Conservation (phyloP, 2,797 vertebrate species). For the Mionectes olivaceus region DNA sequence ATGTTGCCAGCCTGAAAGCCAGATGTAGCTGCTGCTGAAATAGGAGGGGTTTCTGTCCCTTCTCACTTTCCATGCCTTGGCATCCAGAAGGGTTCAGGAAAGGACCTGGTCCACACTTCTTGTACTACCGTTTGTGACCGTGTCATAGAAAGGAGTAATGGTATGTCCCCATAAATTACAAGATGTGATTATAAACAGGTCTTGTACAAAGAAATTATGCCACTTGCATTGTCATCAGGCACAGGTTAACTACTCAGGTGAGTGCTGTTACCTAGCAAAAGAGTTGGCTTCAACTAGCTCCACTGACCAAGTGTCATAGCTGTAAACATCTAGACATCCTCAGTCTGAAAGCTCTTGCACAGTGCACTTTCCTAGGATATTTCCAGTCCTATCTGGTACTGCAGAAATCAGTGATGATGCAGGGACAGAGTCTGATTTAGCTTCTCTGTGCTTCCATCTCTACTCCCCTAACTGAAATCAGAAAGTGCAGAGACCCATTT, state of each 20-base stretch:
- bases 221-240: neutral
- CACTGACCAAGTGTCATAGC: neutral
- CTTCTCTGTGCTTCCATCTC: neutral
- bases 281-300: neutral
- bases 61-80: neutral
- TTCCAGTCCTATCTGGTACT: neutral
- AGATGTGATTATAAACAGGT: neutral
- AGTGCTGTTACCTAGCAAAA: neutral
- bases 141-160: neutral
- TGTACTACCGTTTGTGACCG: neutral
- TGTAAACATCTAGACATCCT: neutral
- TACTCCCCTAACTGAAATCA: neutral
- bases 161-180: neutral
- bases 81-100: neutral
- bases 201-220: neutral
- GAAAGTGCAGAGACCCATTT: neutral
- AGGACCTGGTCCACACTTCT: neutral
- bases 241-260: neutral
- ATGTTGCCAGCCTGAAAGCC: constrained; percentile 23
- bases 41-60: neutral
- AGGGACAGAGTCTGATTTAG: neutral
- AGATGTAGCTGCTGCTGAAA: neutral
- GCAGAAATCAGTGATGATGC: neutral
- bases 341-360: neutral
- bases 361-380: neutral